Evolutionary conservation across 2,113 vertebrate genomes (phyloP).

Genomic region (Oplegnathus fasciatus): DNA sequence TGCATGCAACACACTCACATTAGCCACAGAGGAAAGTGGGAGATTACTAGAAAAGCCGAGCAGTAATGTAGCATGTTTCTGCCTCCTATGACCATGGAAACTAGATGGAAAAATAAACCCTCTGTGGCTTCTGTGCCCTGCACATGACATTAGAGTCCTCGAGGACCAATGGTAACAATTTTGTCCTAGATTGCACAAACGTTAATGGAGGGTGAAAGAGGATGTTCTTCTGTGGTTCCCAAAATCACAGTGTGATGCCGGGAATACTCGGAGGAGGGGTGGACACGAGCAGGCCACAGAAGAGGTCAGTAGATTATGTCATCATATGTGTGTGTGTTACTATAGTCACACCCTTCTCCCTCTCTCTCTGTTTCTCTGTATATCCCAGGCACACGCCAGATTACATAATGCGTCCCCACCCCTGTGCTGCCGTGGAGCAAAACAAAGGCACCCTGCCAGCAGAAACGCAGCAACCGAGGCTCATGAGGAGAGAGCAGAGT

Average conservation of each 20-base stretch:
- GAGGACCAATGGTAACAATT: slow-evolving; percentile 42
- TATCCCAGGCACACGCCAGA: slow-evolving; percentile 62
- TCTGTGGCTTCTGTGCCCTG: slow-evolving; percentile 29
- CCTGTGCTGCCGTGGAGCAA: slow-evolving; percentile 64
- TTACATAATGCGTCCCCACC: slow-evolving; percentile 75
- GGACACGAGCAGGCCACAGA: slow-evolving; percentile 35
- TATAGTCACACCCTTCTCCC: slow-evolving; percentile 70
- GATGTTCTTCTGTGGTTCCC: slow-evolving; percentile 63
- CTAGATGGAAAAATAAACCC: slow-evolving; percentile 48
- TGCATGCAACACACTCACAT: not conserved
- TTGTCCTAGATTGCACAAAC: slow-evolving; percentile 46
- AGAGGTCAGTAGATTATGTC: slow-evolving; percentile 78
- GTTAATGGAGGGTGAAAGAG: slow-evolving; percentile 60
- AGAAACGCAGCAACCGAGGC: slow-evolving; percentile 66
- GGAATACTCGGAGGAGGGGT: slow-evolving; percentile 59
- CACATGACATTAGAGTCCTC: slow-evolving; percentile 37
- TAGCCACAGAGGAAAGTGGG: not conserved
- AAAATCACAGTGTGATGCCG: slow-evolving; percentile 55
- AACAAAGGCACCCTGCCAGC: slow-evolving; percentile 75
- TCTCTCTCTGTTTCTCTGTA: slow-evolving; percentile 36
- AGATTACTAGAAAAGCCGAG: not conserved
- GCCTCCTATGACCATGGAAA: slow-evolving; percentile 43
- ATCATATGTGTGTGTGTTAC: slow-evolving; percentile 54
- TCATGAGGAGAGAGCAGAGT: slow-evolving; percentile 34
- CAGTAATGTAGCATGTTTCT: slow-evolving; percentile 17